Base-by-base conservation (phyloP, 2,888 invertebrate genomes). In the Agrotis ipsilon region DNA sequence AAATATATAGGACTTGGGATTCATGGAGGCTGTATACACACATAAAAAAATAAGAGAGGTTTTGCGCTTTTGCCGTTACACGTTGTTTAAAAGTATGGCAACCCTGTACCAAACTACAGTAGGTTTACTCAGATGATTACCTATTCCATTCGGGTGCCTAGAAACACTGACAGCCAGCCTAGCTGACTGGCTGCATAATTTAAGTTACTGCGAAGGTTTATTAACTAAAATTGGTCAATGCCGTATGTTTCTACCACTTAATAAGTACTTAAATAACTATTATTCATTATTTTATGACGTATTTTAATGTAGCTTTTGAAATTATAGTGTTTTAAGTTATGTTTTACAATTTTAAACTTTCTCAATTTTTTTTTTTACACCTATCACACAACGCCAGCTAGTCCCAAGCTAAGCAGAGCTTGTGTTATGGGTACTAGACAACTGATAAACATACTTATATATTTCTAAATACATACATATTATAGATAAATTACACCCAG, bases 171-270 rank as follows among this genome's bases (percentile, higher is more conserved):
- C 69, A 67, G 49, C 49, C 54, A 48, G 32, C 24, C 61, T 39
- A 39, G 39, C 39, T 62, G 19, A 18, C 45, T 59, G 19, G 13
- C 87, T 90, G 86, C 86, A 90, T 90, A 88, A 89, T 72, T 78
- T 72, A 83, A 72, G 83, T 83, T n/a, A 68, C 80, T 52, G 52
- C 43, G 60, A 59, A 71, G 69, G 71, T 72, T 79, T 83, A 75
- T 85, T 82, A 72, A 81, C 86, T 90, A 88, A 87, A 87, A 88
- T 87, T 88, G 90, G 90, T 90, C 90, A 91, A 89, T 90, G 89
- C 86, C 89, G 84, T 85, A 83, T 86, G 75, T 83, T 39, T 84
- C 80, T 80, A 83, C 73, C 78, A 72, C 69, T 76, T 84, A 58
- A 75, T 61, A 71, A 67, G 60, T 68, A 69, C 39, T 62, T 78